phyloP scores from a whole-genome alignment of 1,140 invertebrate genomes.

The Macrobrachium rosenbergii region DNA sequence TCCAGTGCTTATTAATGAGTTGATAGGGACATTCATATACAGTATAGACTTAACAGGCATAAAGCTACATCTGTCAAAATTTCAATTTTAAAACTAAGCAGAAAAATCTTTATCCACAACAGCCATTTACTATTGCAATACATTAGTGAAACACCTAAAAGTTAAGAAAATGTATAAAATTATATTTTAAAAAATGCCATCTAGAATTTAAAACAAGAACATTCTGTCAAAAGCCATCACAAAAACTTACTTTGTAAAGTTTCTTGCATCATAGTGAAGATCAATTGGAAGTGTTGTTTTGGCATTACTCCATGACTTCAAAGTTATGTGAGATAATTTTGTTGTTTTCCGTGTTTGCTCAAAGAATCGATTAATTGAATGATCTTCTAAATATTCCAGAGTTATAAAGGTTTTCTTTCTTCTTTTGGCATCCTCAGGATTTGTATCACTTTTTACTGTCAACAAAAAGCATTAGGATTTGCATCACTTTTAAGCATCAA shows the following conservation, averaged over 20 bases:
- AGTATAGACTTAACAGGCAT: too few relatives aligned
- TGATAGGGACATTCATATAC: too few relatives aligned
- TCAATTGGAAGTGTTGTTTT: slow-evolving; percentile 72
- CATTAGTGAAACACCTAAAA: neutral
- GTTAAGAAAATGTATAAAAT: too few relatives aligned
- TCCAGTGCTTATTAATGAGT: too few relatives aligned
- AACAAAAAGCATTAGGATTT: neutral
- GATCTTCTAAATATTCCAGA: slow-evolving; percentile 68
- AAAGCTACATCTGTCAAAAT: too few relatives aligned
- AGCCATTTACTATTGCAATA: too few relatives aligned
- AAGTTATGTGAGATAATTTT: slow-evolving; percentile 70
- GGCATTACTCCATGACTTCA: slow-evolving; percentile 70
- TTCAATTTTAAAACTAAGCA: too few relatives aligned
- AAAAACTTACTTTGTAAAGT: slow-evolving; percentile 68
- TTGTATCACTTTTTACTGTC: neutral
- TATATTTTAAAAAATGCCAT: neutral
- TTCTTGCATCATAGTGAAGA: slow-evolving; percentile 71
- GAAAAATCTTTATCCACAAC: too few relatives aligned
- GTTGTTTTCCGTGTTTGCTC: slow-evolving; percentile 68
- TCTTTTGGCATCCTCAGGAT: slow-evolving; percentile 60
- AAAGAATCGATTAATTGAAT: slow-evolving; percentile 69
- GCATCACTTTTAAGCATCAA: neutral
- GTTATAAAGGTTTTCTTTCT: slow-evolving; percentile 68
- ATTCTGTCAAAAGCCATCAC: neutral
- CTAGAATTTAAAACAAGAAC: neutral